Conservation (phyloP, 2,888 invertebrate genomes). For the Cabera pusaria region DNA sequence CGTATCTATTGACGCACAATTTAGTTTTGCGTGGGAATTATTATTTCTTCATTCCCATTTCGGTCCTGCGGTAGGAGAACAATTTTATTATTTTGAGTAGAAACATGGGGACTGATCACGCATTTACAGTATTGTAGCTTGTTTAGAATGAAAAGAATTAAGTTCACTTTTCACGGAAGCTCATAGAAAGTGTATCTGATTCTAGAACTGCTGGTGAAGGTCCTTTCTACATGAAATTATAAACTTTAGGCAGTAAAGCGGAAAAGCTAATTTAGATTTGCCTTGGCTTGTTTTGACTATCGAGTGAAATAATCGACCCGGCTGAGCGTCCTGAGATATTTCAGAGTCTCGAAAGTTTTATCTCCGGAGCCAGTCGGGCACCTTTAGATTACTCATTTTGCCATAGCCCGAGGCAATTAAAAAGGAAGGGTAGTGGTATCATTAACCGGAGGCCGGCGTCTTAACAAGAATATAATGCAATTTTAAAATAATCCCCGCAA, state of each 20-base stretch:
- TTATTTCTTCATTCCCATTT: conserved; percentile 73
- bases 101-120: conserved; percentile 12
- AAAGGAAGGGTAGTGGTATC: conserved; percentile 81
- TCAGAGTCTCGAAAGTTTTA: conserved; percentile 64
- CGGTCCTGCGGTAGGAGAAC: conserved; percentile 41
- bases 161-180: no score
- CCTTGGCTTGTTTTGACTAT: conserved; percentile 29
- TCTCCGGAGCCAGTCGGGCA: conserved; percentile 65
- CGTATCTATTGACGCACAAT: conserved; percentile 65
- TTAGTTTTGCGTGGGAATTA: conserved; percentile 69
- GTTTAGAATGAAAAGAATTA: no score
- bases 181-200: no score
- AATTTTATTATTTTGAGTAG: conserved; percentile 34
- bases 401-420: conserved; percentile 81
- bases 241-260: no score
- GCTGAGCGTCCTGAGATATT: conserved; percentile 42
- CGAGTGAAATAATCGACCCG: conserved; percentile 26
- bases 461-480: conserved; percentile 84
- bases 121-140: no score
- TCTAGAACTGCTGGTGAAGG: no score
- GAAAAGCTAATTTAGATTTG: conserved; percentile 26
- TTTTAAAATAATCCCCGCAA: conserved; percentile 83
- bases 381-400: conserved; percentile 80
- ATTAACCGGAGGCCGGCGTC: conserved; percentile 76
- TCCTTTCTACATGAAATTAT: no score